Conservation (phyloP, 2,888 invertebrate species). For the Phaonia tiefii region DNA sequence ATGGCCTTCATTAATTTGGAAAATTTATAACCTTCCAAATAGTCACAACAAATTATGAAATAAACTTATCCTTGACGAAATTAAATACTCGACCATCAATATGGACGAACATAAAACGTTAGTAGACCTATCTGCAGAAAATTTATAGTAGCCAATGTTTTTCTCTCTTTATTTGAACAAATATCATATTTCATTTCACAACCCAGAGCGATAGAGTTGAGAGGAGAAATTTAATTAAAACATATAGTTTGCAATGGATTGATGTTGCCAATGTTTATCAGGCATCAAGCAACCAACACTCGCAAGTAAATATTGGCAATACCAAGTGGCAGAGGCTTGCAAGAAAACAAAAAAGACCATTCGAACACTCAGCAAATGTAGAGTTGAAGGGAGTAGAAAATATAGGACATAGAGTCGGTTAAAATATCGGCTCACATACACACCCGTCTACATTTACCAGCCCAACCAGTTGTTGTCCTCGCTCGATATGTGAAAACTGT, state of each 20-base stretch:
- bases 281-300: conserved; percentile 61
- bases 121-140: background rate
- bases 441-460: background rate
- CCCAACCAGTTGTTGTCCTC: background rate
- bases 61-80: conserved; percentile 20
- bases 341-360: conserved; percentile 43
- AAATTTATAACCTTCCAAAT: too few relatives aligned
- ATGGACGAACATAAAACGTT: background rate
- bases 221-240: conserved; percentile 58
- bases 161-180: conserved; percentile 26
- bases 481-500: background rate
- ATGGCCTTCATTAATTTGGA: too few relatives aligned
- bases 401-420: background rate
- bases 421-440: conserved; percentile 6
- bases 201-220: background rate
- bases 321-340: conserved; percentile 33
- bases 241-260: conserved; percentile 31
- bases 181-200: conserved; percentile 45
- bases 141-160: background rate
- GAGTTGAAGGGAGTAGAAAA: background rate
- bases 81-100: background rate
- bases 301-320: conserved; percentile 59
- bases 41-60: conserved; percentile 26
- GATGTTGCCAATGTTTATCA: conserved; percentile 54
- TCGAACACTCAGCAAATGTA: background rate